Base-by-base conservation (phyloP, 2,888 invertebrate genomes). In the Erebia ligea region DNA sequence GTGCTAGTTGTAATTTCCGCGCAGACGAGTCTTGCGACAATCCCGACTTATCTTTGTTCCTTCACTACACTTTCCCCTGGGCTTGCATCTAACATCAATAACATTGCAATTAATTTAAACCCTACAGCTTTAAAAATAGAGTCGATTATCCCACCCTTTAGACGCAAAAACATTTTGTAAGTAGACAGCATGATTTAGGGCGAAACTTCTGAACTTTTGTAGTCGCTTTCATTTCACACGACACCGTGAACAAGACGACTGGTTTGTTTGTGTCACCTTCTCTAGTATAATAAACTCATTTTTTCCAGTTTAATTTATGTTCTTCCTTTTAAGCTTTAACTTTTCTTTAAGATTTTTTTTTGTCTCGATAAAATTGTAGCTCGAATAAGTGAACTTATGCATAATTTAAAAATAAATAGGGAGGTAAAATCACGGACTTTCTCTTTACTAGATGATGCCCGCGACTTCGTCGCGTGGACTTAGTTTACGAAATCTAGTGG, bases 1-100 rank as follows among this genome's bases (percentile, higher is more conserved):
- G 81, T 83, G 82, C 83, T 86, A 84, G 86, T 88, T 86, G 86
- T 90, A 90, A 91, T 91, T 91, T 90, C 85, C 85, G 85, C 82
- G 76, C 81, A 86, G 89, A 85, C 88, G 84, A 87, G 83, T 76
- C 84, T 82, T 76, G 84, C 85, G 86, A 90, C 91, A 91, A 91
- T 91, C 88, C 88, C 83, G 88, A 83, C 90, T 91, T 90, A 91
- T 91, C 91, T 86, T 86, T 89, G 90, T 91, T 88, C 85, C 90
- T 86, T 88, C 88, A 86, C 89, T 90, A 90, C 89, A 91, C 90
- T 91, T 91, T 91, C 90, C 90, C 90, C 83, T 84, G 88, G 88
- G 89, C 85, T 79, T 71, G 45, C 58, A 25, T 75, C 76, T 78
- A 74, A 79, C 73, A 77, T 75, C 79, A 81, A 80, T 82, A 78